phyloP scores from a whole-genome alignment of 2,797 vertebrate species.

The Dipus sagitta region DNA sequence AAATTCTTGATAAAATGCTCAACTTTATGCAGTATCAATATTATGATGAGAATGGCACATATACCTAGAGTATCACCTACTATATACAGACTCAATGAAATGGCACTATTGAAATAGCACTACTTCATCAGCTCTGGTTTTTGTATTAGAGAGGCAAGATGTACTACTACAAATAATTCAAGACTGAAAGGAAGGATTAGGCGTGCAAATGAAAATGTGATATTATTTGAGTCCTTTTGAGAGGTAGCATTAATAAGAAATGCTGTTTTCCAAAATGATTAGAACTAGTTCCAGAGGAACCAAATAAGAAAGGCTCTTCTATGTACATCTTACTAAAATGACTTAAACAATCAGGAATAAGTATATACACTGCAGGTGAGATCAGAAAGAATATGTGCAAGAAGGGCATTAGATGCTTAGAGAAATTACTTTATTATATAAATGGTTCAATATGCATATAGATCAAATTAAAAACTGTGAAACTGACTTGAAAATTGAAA shows the following conservation, averaged over 20 bases:
- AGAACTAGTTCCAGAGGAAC: background rate
- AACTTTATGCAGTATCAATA: background rate
- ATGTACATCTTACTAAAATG: background rate
- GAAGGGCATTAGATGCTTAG: background rate
- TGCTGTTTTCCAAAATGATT: background rate
- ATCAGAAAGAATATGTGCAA: background rate
- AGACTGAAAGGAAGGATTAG: background rate
- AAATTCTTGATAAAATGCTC: slow-evolving; percentile 52
- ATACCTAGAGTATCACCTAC: slow-evolving; percentile 47
- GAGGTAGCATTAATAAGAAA: slow-evolving; percentile 27
- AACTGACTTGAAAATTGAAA: background rate
- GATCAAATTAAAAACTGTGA: slow-evolving; percentile 13
- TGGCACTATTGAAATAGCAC: background rate
- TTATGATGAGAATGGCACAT: slow-evolving; percentile 62
- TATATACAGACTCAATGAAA: slow-evolving; percentile 39
- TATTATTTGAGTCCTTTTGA: background rate
- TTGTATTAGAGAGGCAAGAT: slow-evolving; percentile 42
- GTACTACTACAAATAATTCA: background rate
- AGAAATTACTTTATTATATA: background rate
- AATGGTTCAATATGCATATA: slow-evolving; percentile 31
- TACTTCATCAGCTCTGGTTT: slow-evolving; percentile 15
- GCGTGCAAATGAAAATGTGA: background rate
- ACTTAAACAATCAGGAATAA: background rate
- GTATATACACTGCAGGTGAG: background rate
- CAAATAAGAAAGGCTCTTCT: background rate